A percentile compares a stretch with the other conserved stretches of the same genome.
Evolutionary conservation across 2,888 invertebrate genomes (phyloP).

Genomic region (Liposcelis brunnea): DNA sequence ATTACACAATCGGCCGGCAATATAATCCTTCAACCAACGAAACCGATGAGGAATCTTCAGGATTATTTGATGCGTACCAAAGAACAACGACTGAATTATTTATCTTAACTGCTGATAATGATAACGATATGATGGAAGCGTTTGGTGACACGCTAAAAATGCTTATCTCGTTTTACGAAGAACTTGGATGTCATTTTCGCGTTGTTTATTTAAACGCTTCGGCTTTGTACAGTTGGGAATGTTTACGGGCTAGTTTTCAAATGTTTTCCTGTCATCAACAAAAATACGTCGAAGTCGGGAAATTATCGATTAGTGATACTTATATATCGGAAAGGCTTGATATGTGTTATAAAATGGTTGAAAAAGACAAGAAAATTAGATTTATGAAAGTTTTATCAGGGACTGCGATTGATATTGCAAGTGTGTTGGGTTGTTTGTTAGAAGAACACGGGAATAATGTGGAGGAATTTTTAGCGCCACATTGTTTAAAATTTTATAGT

Average conservation of each 20-base stretch:
- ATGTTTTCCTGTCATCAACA: conserved; percentile 49
- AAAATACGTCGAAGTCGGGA: conserved; percentile 53
- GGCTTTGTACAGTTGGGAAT: conserved; percentile 45
- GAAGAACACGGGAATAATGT: conserved; percentile 37
- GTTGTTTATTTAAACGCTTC: conserved; percentile 42
- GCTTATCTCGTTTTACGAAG: conserved; percentile 40
- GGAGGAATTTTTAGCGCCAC: too few relatives aligned
- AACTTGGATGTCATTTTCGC: conserved; percentile 48
- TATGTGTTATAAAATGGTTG: conserved; percentile 37
- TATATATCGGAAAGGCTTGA: conserved; percentile 63
- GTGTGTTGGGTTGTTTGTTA: conserved; percentile 51
- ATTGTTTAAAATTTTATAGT: too few relatives aligned
- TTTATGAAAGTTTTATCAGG: conserved; percentile 57
- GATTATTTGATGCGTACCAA: conserved; percentile 51
- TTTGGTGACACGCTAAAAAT: conserved; percentile 36
- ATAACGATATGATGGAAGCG: conserved; percentile 31
- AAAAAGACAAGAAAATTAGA: conserved; percentile 32
- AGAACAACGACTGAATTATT: conserved; percentile 51
- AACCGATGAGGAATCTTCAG: conserved; percentile 24
- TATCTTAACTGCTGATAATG: conserved; percentile 32
- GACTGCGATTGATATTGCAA: conserved; percentile 53
- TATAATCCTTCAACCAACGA: conserved; percentile 40
- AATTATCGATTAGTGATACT: conserved; percentile 50
- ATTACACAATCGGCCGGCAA: conserved; percentile 50
- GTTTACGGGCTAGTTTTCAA: conserved; percentile 48